Evolutionary conservation across 2,797 vertebrate species (phyloP).

Genomic region (Eidolon dupreanum): DNA sequence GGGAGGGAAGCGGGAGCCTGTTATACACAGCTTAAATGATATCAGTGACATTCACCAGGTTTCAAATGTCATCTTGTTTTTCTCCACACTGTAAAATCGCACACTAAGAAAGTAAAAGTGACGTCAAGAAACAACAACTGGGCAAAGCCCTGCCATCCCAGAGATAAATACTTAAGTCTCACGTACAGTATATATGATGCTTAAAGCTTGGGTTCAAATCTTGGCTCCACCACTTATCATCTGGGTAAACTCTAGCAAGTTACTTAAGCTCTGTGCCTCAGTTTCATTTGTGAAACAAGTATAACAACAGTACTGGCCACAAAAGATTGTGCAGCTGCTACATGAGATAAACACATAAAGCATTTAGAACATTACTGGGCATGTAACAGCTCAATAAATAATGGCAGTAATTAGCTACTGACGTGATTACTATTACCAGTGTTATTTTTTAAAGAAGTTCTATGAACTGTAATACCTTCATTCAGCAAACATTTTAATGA

Average conservation of each 20-base stretch:
- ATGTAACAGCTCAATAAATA: not conserved
- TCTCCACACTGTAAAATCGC: not conserved
- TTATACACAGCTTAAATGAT: not conserved
- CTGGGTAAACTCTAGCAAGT: not conserved
- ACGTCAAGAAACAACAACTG: not conserved
- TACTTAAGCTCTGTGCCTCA: not conserved
- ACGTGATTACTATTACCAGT: not conserved
- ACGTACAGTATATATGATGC: not conserved
- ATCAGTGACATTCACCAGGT: not conserved
- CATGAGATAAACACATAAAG: not conserved
- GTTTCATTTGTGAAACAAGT: slow-evolving; percentile 25
- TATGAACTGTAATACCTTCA: not conserved
- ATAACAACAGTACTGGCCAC: not conserved
- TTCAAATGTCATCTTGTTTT: slow-evolving; percentile 1
- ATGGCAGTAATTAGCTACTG: not conserved
- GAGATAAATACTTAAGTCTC: not conserved
- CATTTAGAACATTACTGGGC: not conserved
- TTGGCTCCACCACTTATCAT: not conserved
- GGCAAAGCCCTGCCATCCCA: not conserved
- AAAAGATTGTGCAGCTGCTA: not conserved
- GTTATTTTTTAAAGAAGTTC: not conserved
- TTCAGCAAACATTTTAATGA: slow-evolving; percentile 30
- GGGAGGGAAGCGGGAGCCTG: not conserved
- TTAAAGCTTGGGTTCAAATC: not conserved
- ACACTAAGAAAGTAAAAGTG: not conserved